Base-by-base conservation (phyloP, 1,140 invertebrate species). In the Platorchestia sp. region DNA sequence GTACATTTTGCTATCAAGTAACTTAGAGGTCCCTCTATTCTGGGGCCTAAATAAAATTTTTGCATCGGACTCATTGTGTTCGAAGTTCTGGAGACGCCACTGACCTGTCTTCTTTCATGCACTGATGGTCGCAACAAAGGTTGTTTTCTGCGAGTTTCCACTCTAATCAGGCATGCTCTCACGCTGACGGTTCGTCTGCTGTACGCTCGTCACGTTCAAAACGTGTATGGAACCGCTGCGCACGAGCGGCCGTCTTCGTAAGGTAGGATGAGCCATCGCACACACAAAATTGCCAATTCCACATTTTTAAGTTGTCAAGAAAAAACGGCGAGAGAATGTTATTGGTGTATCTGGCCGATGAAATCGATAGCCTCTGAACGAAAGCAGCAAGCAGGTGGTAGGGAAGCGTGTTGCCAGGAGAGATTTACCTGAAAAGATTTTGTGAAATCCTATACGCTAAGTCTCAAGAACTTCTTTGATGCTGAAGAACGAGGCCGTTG, bases 291-390 rank as follows among this genome's bases (percentile, higher is more conserved):
- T 91, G 89, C 41, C 89, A 91, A 91, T 45, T 91, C 44, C 42
- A 22, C 89, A 42, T 91, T 91, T 91, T 91, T 45, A 41, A 42
- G 5, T 44, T 45, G 89, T 91, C 89, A 91, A 10, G 44, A 42
- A 42, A 36, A 41, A 91, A 7, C 43, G 41, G 43, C 89, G 22
- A 44, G 89, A 91, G 36, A 44, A 27, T 91, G 42, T 91, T 91
- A 91, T 91, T 91, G 42, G 89, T 42, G 89, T 91, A 45, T 40
- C 86, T 14, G 36, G 86, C 86, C 41, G 86, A 86, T 41, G 86
- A 86, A 86, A 86, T 86, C 86, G 86, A 86, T 86, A 86, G 86
- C 86, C 41, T 86, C 86, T n/a, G 86, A 86, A 86, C 86, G 86
- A 86, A 86, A 86, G 86, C 86, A 86, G 36, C 47, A 51, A 51